These are phyloP conservation scores for Chlorocebus sabaeus DNA, from an alignment of 2,113 vertebrate species.

Conservation along the genomic window DNA sequence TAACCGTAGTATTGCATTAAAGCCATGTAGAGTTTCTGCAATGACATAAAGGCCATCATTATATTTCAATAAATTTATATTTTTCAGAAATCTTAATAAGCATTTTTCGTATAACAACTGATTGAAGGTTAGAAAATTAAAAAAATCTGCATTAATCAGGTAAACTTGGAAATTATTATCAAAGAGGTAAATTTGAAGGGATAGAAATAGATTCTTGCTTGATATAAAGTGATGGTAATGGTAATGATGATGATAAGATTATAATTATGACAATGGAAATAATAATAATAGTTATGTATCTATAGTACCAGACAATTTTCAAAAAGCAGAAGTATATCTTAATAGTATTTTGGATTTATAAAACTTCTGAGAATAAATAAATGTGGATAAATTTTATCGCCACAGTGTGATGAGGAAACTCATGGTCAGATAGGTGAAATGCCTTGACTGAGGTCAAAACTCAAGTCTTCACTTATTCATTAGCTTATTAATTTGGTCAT, in stretches of 20 bases:
- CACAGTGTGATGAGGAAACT: neutral
- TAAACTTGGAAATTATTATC: neutral
- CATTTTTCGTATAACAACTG: neutral
- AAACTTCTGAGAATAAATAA: neutral
- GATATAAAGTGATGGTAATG: neutral
- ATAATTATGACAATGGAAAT: neutral
- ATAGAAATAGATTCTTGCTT: neutral
- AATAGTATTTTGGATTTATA: neutral
- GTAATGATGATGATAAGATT: neutral
- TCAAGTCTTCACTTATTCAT: neutral
- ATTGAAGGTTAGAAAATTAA: constrained; percentile 21
- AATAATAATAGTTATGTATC: neutral
- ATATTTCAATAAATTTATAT: neutral
- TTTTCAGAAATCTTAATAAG: neutral
- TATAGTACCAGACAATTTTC: neutral
- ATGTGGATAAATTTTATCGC: neutral
- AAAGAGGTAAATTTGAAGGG: neutral
- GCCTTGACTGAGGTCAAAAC: neutral
- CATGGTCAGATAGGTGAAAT: neutral
- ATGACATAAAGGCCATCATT: neutral
- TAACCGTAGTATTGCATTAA: neutral
- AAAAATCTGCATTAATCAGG: neutral
- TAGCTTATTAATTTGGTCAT: neutral
- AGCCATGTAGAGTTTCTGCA: neutral
- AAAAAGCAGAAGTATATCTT: neutral